Percentiles rank a stretch among this genome's conserved stretches.
phyloP scores from a whole-genome alignment of 2,113 vertebrate species.

The Origma solitaria region DNA sequence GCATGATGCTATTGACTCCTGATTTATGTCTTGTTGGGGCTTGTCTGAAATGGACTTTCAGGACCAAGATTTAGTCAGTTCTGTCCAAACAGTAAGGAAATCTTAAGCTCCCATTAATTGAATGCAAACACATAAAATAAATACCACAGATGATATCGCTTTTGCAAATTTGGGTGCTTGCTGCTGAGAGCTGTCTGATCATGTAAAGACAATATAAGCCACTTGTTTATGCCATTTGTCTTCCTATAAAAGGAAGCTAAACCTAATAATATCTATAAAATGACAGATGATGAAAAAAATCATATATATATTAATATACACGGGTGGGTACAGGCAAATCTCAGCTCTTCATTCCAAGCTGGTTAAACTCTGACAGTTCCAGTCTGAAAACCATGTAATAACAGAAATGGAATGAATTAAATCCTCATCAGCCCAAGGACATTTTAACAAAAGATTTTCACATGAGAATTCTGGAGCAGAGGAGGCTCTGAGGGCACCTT shows the following conservation, averaged over 20 bases:
- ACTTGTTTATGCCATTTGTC: background rate
- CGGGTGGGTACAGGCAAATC: background rate
- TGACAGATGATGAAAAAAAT: background rate
- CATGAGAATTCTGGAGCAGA: background rate
- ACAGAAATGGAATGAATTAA: background rate
- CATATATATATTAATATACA: background rate
- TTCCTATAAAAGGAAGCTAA: background rate
- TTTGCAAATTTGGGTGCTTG: background rate
- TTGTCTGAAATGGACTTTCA: background rate
- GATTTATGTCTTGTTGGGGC: background rate
- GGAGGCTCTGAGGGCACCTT: background rate
- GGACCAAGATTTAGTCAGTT: background rate
- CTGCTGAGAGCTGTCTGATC: background rate
- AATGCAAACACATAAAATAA: background rate
- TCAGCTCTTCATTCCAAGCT: background rate
- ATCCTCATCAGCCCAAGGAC: background rate
- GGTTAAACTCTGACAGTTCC: background rate
- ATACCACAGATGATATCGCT: background rate
- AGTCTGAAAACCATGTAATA: background rate
- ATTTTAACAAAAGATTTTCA: background rate
- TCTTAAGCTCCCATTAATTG: background rate
- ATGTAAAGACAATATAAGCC: background rate
- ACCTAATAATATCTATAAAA: background rate
- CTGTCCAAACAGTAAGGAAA: background rate
- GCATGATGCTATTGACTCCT: background rate